Base-by-base conservation (phyloP, 1,140 invertebrate genomes). In the Babylonia areolata region DNA sequence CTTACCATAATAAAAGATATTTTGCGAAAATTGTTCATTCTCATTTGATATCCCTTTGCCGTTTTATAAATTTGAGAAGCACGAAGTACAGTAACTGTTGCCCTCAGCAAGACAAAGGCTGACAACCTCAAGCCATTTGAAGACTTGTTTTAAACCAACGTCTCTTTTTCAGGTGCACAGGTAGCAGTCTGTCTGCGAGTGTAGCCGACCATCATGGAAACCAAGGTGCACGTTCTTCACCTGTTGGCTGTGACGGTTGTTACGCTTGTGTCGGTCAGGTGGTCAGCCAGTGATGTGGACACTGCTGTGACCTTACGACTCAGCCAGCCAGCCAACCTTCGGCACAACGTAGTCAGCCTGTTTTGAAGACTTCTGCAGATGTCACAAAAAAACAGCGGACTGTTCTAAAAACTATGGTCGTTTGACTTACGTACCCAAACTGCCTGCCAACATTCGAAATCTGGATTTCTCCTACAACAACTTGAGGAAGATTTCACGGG, bases 391-490 rank as follows among this genome's bases (percentile, higher is more conserved):
- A 33, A 33, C 9, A 11, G 78, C 78, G 3, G 78, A 80, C 46
- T 80, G 78, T 31, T 80, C 78, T 9, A 2, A 33, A 6, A 80
- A 51, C 15, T 80, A 31, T 23, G 78, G 78, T 17, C 28, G n/a
- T 1, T 35, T 80, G 78, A 51, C 11, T 1, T 80, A 46, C n/a
- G 37, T 80, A 31, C 78, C 78, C 9, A 51, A 35, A 33, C 78
- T 80, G n/a, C 78, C 78, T 31, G 11, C 3, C 12, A 17, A 58
- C 33, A 80, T 80, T 23, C 40, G n/a, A 51, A 12, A 3, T 20
- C 78, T 80, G 46, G 0, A 31, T 17, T 80, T 80, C 31, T 80
- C 78, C 28, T 54, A 54, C 78, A 80, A 80, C 78, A 80, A 80
- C 54, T 31, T 80, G 42, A 80, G 42, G 20, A 33, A 20, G 11